A percentile compares a stretch with the other conserved stretches of the same genome.
Evolutionary conservation across 2,888 invertebrate genomes (phyloP).

Genomic region (Cephus nigrinus): DNA sequence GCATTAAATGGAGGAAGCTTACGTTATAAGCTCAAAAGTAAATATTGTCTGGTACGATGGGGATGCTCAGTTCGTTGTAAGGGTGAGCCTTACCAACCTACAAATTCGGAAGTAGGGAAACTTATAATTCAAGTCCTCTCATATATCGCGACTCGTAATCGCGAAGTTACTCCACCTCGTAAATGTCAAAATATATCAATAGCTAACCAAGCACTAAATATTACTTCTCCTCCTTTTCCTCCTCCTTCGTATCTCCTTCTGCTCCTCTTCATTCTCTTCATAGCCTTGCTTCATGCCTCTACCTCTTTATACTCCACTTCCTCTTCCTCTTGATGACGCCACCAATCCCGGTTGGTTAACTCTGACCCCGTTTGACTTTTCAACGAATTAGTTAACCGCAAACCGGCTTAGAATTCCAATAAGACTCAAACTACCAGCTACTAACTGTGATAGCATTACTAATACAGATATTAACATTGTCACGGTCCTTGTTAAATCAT

Average conservation of each 20-base stretch:
- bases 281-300: conserved; percentile 9
- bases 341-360: conserved; percentile 12
- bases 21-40: too few species aligned
- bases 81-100: not conserved
- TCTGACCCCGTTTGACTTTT: conserved; percentile 3
- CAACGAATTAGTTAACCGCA: not conserved
- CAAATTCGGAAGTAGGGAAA: conserved; percentile 46
- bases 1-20: too few species aligned
- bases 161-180: conserved; percentile 59
- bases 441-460: too few species aligned
- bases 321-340: conserved; percentile 1
- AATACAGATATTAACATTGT: too few species aligned
- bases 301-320: conserved; percentile 12
- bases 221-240: conserved; percentile 23
- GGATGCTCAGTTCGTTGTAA: too few species aligned
- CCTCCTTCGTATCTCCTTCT: conserved; percentile 7
- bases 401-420: too few species aligned
- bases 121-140: conserved; percentile 52
- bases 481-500: too few species aligned
- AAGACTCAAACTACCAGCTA: too few species aligned
- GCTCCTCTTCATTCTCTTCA: conserved; percentile 4
- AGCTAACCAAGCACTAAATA: conserved; percentile 48
- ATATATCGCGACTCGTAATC: conserved; percentile 55
- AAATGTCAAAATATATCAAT: conserved; percentile 63
- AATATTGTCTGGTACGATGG: too few species aligned